Conservation (phyloP, 2,797 vertebrate genomes). For the Hyperoplus immaculatus region DNA sequence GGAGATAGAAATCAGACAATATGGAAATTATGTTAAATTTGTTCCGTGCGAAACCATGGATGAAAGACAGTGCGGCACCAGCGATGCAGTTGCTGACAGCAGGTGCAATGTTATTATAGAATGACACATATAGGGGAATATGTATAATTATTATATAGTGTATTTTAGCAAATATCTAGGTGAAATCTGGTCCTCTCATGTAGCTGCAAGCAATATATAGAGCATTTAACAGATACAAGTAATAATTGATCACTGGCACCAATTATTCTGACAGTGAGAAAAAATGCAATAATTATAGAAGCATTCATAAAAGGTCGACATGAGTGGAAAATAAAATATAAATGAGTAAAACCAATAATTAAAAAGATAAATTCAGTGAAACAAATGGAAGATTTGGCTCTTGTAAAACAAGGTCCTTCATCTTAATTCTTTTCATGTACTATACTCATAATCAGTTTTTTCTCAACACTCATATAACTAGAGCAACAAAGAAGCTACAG, state of each 20-base stretch:
- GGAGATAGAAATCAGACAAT: slow-evolving; percentile 66
- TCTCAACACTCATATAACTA: too few relatives aligned
- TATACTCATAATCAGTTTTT: neutral
- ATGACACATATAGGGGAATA: slow-evolving; percentile 24
- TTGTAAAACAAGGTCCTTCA: neutral
- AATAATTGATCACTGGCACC: neutral
- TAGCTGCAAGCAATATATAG: neutral
- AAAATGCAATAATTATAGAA: slow-evolving; percentile 26
- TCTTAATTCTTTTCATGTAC: slow-evolving; percentile 18
- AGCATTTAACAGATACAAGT: neutral
- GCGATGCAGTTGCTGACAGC: slow-evolving; percentile 24
- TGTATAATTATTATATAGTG: slow-evolving; percentile 13
- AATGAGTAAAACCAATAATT: slow-evolving; percentile 13
- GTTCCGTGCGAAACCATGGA: slow-evolving; percentile 58
- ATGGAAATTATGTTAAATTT: slow-evolving; percentile 72
- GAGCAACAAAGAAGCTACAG: neutral
- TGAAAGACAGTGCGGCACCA: slow-evolving; percentile 40
- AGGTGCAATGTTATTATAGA: slow-evolving; percentile 44
- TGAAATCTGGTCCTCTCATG: slow-evolving; percentile 1
- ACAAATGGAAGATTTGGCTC: neutral
- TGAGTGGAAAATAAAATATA: neutral
- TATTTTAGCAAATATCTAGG: slow-evolving; percentile 14
- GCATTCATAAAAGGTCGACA: slow-evolving; percentile 31
- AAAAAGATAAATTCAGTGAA: slow-evolving; percentile 9
- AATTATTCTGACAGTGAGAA: slow-evolving; percentile 25